phyloP scores from a whole-genome alignment of 1,140 invertebrate genomes.

The Oncopodura yosiiana region DNA sequence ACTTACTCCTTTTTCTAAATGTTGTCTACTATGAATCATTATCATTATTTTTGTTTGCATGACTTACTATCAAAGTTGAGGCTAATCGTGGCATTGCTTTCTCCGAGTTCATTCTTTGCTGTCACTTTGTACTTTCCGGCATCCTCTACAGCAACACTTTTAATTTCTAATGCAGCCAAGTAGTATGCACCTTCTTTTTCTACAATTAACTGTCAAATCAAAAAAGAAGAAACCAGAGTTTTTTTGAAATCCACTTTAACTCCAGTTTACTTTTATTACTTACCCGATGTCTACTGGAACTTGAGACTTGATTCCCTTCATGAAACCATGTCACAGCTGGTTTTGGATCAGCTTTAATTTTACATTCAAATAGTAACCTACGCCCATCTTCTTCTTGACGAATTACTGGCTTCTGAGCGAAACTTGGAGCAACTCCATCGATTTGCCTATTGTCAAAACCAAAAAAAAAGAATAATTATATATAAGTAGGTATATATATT shows the following conservation, averaged over 20 bases:
- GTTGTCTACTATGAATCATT: too few relatives aligned
- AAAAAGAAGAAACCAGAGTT: too few relatives aligned
- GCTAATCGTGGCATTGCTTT: constrained; percentile 91
- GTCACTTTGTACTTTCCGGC: constrained; percentile 94
- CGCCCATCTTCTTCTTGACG: constrained; percentile 94
- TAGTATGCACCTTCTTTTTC: constrained; percentile 87
- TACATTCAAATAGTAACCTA: constrained; percentile 87
- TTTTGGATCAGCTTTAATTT: constrained; percentile 84
- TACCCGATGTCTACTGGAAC: constrained; percentile 73
- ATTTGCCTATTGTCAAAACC: constrained; percentile 64
- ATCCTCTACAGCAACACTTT: constrained; percentile 90
- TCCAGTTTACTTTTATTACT: constrained; percentile 26
- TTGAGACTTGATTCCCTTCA: constrained; percentile 64
- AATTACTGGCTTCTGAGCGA: constrained; percentile 92
- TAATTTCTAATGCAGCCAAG: constrained; percentile 81
- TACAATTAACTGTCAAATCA: constrained; percentile 60
- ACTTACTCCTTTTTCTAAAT: background rate
- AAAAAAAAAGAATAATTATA: background rate
- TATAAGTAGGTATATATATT: background rate
- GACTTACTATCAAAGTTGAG: constrained; percentile 96
- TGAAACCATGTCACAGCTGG: constrained; percentile 87
- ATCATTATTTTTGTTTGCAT: too few relatives aligned
- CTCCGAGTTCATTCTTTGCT: constrained; percentile 90
- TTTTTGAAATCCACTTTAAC: too few relatives aligned
- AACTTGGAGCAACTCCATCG: constrained; percentile 93